Evolutionary conservation across 1,140 invertebrate species (phyloP), one percentile per base, ranked within the genome.

Genomic region (Drosophila mayri): DNA sequence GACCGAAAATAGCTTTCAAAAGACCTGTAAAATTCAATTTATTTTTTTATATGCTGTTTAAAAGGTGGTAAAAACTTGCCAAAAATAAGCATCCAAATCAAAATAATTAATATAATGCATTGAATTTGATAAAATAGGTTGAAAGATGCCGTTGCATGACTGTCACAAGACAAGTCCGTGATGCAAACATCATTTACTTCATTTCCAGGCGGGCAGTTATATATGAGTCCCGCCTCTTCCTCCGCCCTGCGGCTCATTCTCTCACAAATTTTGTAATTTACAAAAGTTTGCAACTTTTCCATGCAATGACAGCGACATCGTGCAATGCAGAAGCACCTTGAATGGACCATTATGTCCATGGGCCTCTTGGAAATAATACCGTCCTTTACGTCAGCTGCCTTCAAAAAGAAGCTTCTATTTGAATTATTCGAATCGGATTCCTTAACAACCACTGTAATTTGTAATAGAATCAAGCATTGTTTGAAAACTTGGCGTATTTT

Each of bases 291-390:
- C 18, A 82, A 22, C 43, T 77, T 79, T n/a, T 52, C 47, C 16
- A 91, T 67, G 30, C 90, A 91, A 46, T 91, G 81, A 9, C 90
- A 91, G 12, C 52, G 64, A 47, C 90, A 91, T 30, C 81, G 63
- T 79, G 76, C 90, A 12, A 91, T 25, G 54, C 90, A 91, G 47
- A 91, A 83, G 43, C 90, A 91, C 58, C 90, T 79, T 3, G 75
- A 70, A 49, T 82, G 50, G 44, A 57, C 50, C 68, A 76, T 65
- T 35, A 91, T 58, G 2, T 74, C 57, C 49, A 86, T 71, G 0
- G 74, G 11, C 14, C 82, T 74, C 61, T 40, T 81, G 2, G 82
- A 62, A 32, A 83, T 40, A 46, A 75, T 30, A 12, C 54, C 49
- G n/a, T 30, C 54, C 11, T 61, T 70, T 22, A 30, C 32, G 10